phyloP scores from a whole-genome alignment of 1,140 invertebrate species.

The Pseudomyrmex sp. region DNA sequence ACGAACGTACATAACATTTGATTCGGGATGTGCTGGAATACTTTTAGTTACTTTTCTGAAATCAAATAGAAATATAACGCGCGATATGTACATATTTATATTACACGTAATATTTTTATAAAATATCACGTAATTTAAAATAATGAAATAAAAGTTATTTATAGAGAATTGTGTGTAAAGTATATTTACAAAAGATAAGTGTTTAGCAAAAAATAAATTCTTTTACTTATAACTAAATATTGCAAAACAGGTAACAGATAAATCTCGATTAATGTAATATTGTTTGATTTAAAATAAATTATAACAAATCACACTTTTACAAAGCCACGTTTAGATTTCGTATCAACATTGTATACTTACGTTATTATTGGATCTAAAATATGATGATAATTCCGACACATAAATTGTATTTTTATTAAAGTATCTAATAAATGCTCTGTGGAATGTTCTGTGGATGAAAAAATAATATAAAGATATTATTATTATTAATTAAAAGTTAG shows the following conservation, averaged over 20 bases:
- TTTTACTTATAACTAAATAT: no score
- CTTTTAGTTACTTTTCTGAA: slow-evolving; percentile 80
- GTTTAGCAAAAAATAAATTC: no score
- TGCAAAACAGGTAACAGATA: no score
- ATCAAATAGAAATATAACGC: slow-evolving; percentile 29
- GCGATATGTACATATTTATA: not conserved
- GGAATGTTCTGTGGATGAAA: slow-evolving; percentile 80
- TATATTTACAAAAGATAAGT: no score
- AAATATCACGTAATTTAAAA: no score
- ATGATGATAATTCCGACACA: slow-evolving; percentile 77
- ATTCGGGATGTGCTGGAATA: slow-evolving; percentile 76
- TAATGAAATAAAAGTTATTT: no score
- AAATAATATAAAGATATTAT: slow-evolving; percentile 42
- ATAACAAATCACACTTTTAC: not conserved
- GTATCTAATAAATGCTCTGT: slow-evolving; percentile 81
- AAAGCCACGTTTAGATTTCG: not conserved
- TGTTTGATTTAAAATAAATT: slow-evolving; percentile 5
- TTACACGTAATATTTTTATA: no score
- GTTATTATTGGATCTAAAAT: slow-evolving; percentile 82
- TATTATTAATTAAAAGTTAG: not conserved
- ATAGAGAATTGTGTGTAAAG: no score
- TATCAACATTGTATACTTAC: slow-evolving; percentile 75
- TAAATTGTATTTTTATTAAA: slow-evolving; percentile 80
- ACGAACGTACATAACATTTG: slow-evolving; percentile 79
- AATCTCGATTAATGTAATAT: not conserved